phyloP scores from a whole-genome alignment of 2,113 vertebrate species.

The Ornithorhynchus anatinus region DNA sequence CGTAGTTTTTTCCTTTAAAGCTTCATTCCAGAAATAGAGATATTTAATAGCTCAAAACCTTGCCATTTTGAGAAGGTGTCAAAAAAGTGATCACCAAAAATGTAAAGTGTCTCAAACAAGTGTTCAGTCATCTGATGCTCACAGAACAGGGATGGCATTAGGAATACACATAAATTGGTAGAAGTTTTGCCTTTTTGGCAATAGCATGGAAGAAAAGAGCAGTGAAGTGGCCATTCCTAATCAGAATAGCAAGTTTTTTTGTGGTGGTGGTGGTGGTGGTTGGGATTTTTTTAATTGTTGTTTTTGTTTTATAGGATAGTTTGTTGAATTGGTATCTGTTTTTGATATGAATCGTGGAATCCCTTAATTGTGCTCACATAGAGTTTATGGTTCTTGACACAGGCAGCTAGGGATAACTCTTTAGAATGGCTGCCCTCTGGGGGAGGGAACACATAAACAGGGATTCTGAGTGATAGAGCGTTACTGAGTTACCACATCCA shows the following conservation, averaged over 20 bases:
- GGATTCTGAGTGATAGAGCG: neutral
- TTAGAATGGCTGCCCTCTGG: constrained; percentile 13
- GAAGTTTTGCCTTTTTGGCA: neutral
- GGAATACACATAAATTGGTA: neutral
- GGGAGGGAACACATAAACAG: neutral
- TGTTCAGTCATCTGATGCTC: no score
- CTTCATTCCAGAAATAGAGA: no score
- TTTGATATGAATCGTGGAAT: constrained; percentile 6
- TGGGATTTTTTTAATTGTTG: constrained; percentile 18
- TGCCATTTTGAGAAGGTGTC: no score
- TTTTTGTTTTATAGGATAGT: constrained; percentile 17
- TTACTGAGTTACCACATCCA: neutral
- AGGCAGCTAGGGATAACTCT: neutral
- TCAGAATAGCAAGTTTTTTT: neutral
- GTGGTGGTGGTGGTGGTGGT: neutral
- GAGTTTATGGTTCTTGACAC: constrained; percentile 17
- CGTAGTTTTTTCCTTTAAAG: no score
- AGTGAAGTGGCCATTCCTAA: neutral
- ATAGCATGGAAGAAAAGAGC: neutral
- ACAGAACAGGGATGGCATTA: no score
- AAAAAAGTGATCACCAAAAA: no score
- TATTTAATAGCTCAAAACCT: no score
- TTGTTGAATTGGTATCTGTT: constrained; percentile 32
- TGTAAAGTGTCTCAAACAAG: no score
- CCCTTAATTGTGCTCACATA: constrained; percentile 6